phyloP scores from a whole-genome alignment of 2,113 vertebrate species.

The Melanocharis versteri region DNA sequence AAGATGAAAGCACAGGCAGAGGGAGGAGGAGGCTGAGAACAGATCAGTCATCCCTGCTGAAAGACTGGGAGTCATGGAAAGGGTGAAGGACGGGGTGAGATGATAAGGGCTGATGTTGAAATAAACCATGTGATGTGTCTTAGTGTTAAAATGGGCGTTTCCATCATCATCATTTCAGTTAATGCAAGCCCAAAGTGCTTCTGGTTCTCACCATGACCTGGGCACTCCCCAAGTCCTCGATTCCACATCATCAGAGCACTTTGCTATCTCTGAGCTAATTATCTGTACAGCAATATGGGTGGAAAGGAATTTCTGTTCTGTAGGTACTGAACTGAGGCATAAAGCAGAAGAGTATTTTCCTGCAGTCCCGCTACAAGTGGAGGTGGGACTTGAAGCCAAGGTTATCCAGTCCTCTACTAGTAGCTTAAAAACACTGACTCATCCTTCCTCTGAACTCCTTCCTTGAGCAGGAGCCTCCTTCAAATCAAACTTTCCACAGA shows the following conservation, averaged over 20 bases:
- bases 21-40: neutral
- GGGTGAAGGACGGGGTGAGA: neutral
- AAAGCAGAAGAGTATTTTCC: neutral
- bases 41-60: constrained; percentile 19
- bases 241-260: neutral
- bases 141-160: neutral
- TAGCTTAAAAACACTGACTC: neutral
- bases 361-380: neutral
- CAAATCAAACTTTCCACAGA: neutral
- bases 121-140: neutral
- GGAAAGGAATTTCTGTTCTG: neutral
- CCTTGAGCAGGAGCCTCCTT: neutral
- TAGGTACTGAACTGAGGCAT: neutral
- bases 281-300: neutral
- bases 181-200: neutral
- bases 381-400: neutral
- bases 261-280: neutral
- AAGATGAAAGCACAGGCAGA: neutral
- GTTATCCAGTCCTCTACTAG: neutral
- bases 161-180: neutral
- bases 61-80: neutral
- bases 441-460: neutral
- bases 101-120: constrained; percentile 37
- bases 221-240: neutral
- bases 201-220: neutral